A percentile compares a stretch with the other conserved stretches of the same genome.
phyloP scores from a whole-genome alignment of 1,140 invertebrate genomes.

The Choristoneura fumiferana region DNA sequence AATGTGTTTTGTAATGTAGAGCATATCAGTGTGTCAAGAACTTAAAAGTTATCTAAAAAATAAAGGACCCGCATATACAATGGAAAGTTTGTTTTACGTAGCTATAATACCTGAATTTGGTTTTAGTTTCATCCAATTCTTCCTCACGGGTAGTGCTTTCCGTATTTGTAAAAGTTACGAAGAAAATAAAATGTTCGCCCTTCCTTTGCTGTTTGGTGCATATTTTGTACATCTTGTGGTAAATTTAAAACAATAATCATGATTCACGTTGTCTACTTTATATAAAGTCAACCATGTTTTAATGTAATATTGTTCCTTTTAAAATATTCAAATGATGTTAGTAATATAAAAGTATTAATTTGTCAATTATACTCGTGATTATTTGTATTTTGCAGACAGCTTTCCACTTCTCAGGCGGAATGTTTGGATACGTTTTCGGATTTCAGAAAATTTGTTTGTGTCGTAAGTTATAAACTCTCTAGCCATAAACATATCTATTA shows the following conservation, averaged over 20 bases:
- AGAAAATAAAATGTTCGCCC: neutral
- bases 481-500: too few species aligned
- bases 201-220: constrained; percentile 2
- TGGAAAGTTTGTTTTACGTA: constrained; percentile 5
- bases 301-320: too few species aligned
- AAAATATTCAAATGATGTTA: too few species aligned
- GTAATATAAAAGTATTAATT: neutral
- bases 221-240: constrained; percentile 11
- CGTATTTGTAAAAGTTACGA: neutral
- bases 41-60: constrained; percentile 3
- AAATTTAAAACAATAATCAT: neutral
- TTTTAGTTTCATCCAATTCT: constrained; percentile 4
- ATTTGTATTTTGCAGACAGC: constrained; percentile 1
- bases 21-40: constrained; percentile 6
- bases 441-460: constrained; percentile 25
- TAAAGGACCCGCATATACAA: constrained; percentile 13
- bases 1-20: too few species aligned
- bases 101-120: neutral
- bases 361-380: neutral
- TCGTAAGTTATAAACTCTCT: constrained; percentile 21
- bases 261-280: neutral
- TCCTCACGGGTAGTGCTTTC: neutral
- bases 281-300: too few species aligned
- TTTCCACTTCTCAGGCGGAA: neutral
- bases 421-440: constrained; percentile 21